A percentile compares a stretch with the other conserved stretches of the same genome.
Evolutionary conservation across 1,140 invertebrate genomes (phyloP).

Genomic region (Scaptomyza graminum): DNA sequence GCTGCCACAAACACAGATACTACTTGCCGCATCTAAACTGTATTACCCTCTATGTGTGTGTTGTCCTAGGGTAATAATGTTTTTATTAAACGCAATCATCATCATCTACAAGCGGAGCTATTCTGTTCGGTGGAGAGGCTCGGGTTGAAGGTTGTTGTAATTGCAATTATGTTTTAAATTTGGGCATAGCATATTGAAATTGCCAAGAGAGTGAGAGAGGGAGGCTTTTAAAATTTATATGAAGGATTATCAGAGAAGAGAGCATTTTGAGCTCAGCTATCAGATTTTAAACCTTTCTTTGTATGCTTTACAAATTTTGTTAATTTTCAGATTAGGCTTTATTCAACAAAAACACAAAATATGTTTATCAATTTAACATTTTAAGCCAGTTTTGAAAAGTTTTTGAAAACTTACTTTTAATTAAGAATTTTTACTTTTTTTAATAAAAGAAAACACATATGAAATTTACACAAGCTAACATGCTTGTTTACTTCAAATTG

Average conservation of each 20-base stretch:
- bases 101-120: conserved; percentile 17
- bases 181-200: conserved; percentile 58
- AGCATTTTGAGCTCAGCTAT: neutral
- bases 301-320: no score
- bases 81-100: conserved; percentile 75
- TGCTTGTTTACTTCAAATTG: neutral
- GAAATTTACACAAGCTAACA: no score
- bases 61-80: conserved; percentile 48
- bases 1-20: conserved; percentile 18
- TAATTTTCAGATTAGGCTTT: neutral
- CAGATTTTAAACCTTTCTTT: neutral
- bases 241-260: conserved; percentile 8
- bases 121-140: neutral
- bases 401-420: no score
- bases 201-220: conserved; percentile 2
- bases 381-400: no score
- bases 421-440: no score
- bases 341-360: neutral
- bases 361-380: no score
- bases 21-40: neutral
- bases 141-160: conserved; percentile 42
- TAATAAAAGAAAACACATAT: no score
- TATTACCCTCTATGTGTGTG: no score
- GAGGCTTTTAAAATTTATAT: conserved; percentile 13
- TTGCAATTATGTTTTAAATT: conserved; percentile 67